phyloP scores from a whole-genome alignment of 2,888 invertebrate species.

The Polietes domitor region DNA sequence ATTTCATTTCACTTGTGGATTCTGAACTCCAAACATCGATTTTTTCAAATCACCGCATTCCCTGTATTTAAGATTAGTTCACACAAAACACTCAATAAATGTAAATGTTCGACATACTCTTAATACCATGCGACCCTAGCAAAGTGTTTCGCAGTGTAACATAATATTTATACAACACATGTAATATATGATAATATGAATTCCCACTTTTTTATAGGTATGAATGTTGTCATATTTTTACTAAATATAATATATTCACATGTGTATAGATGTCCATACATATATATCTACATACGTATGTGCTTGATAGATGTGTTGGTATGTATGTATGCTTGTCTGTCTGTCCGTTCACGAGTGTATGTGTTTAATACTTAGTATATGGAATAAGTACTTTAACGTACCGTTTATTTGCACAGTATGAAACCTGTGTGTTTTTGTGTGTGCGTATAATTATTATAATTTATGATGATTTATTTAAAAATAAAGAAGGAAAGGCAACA shows the following conservation, averaged over 20 bases:
- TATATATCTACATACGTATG: too few species aligned
- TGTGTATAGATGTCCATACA: background rate
- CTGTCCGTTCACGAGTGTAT: too few species aligned
- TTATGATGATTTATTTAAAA: constrained; percentile 63
- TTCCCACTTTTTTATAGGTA: background rate
- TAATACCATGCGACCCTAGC: too few species aligned
- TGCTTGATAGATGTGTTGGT: too few species aligned
- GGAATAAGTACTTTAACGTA: constrained; percentile 26
- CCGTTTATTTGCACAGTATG: constrained; percentile 58
- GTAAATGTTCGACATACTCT: too few species aligned
- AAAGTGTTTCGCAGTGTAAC: background rate
- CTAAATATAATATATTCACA: background rate
- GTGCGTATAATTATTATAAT: constrained; percentile 65
- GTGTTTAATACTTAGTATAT: background rate
- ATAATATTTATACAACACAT: background rate
- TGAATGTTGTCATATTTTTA: background rate
- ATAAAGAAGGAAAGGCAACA: background rate
- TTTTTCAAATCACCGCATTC: too few species aligned
- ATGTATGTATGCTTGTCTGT: background rate
- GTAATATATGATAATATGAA: constrained; percentile 5
- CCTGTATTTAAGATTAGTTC: too few species aligned
- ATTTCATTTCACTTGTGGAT: too few species aligned
- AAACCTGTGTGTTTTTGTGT: constrained; percentile 30
- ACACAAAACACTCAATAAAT: too few species aligned
- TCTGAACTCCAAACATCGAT: too few species aligned